These are phyloP conservation scores for Nephrotoma guestfalica DNA, from an alignment of 2,888 invertebrate genomes.

Conservation along the genomic window DNA sequence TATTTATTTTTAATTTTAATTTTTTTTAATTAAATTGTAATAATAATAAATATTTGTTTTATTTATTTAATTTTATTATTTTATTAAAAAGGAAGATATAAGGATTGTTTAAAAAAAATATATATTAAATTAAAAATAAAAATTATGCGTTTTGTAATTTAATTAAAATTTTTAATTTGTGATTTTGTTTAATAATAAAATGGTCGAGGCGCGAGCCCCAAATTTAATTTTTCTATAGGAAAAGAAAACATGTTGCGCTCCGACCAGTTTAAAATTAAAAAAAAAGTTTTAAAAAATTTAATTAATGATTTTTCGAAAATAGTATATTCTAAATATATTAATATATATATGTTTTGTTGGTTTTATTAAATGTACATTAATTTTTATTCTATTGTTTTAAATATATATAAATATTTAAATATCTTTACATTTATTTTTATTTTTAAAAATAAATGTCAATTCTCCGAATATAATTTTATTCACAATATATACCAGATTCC, in stretches of 20 bases:
- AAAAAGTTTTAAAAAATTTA: background rate
- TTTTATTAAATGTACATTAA: background rate
- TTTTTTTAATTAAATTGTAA: background rate
- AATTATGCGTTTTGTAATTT: background rate
- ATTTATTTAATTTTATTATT: conserved; percentile 7
- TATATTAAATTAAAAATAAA: conserved; percentile 7
- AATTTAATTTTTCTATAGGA: background rate
- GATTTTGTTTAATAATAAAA: background rate
- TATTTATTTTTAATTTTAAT: background rate
- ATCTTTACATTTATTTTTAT: background rate
- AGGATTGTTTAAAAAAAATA: background rate
- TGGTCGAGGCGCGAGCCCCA: background rate
- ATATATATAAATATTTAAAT: background rate
- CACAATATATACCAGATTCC: too few species aligned
- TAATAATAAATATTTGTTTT: conserved; percentile 5
- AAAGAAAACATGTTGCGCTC: background rate
- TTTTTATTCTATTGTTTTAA: background rate
- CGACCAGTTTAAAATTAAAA: background rate
- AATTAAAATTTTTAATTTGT: background rate
- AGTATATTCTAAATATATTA: background rate
- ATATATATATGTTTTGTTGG: background rate
- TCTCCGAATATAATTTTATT: background rate
- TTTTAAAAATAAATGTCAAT: background rate
- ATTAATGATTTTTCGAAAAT: background rate
- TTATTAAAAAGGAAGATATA: conserved; percentile 7